Conservation (phyloP, 2,797 vertebrate species). For the Neomorphus geoffroyi region DNA sequence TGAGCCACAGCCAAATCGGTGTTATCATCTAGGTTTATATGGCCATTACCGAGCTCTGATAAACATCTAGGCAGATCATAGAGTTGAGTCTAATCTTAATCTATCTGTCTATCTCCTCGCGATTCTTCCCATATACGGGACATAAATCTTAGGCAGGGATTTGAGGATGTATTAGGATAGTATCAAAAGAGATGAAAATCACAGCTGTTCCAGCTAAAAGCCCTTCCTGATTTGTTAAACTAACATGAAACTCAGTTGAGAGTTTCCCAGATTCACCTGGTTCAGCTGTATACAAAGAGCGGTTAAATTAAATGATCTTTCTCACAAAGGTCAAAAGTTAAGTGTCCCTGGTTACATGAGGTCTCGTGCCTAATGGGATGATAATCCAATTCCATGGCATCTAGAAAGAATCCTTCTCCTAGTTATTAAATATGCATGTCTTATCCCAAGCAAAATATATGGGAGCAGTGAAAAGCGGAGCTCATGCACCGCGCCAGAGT, state of each 20-base stretch:
- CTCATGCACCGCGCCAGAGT: conserved; percentile 24
- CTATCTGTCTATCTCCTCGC: conserved; percentile 66
- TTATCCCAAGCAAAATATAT: conserved; percentile 69
- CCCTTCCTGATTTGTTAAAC: conserved; percentile 70
- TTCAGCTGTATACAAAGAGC: conserved; percentile 63
- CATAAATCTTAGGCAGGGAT: conserved; percentile 70
- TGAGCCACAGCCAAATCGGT: conserved; percentile 29
- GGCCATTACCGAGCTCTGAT: conserved; percentile 60
- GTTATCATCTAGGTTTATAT: conserved; percentile 49
- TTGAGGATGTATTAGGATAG: conserved; percentile 71
- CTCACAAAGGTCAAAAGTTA: conserved; percentile 76
- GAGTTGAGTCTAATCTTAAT: conserved; percentile 51
- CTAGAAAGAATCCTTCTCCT: conserved; percentile 68
- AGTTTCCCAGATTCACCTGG: conserved; percentile 71
- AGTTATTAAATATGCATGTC: conserved; percentile 74
- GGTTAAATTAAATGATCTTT: conserved; percentile 74
- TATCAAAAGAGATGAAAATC: conserved; percentile 72
- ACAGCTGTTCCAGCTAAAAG: conserved; percentile 71
- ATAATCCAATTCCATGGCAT: conserved; percentile 72
- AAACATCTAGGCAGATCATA: conserved; percentile 54
- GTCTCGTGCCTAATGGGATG: conserved; percentile 71
- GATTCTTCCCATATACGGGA: conserved; percentile 54
- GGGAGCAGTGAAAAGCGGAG: conserved; percentile 54
- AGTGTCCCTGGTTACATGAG: conserved; percentile 68
- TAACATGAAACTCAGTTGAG: conserved; percentile 61